phyloP scores from a whole-genome alignment of 2,113 vertebrate genomes.

The Patagioenas fasciata region DNA sequence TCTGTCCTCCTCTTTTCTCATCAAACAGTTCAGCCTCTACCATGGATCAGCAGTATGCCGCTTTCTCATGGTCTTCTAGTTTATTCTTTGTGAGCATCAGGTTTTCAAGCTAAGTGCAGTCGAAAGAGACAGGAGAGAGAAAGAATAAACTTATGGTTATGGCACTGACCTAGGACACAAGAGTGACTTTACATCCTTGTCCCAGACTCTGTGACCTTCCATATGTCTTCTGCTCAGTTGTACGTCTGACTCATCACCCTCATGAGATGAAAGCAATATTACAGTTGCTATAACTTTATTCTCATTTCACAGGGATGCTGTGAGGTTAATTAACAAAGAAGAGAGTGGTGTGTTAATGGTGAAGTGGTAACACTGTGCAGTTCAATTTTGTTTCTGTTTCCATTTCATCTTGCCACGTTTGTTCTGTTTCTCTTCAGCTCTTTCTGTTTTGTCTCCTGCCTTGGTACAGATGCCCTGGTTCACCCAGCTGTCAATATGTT shows the following conservation, averaged over 20 bases:
- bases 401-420: not conserved
- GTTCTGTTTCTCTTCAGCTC: not conserved
- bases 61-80: not conserved
- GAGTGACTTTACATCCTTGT: not conserved
- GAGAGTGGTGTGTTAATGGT: not conserved
- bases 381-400: not conserved
- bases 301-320: not conserved
- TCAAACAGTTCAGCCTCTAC: not conserved
- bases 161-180: not conserved
- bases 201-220: not conserved
- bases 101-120: not conserved
- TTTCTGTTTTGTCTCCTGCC: not conserved
- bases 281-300: not conserved
- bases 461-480: not conserved
- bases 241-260: not conserved
- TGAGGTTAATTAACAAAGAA: slow-evolving; percentile 28
- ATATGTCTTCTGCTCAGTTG: not conserved
- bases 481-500: not conserved
- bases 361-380: not conserved
- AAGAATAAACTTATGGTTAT: not conserved
- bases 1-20: not conserved
- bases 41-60: not conserved
- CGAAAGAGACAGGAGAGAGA: not conserved
- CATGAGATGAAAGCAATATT: not conserved
- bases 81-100: not conserved